Evolutionary conservation across 2,113 vertebrate genomes (phyloP), one percentile per base, ranked within the genome.

Genomic region (Pogona vitticeps): DNA sequence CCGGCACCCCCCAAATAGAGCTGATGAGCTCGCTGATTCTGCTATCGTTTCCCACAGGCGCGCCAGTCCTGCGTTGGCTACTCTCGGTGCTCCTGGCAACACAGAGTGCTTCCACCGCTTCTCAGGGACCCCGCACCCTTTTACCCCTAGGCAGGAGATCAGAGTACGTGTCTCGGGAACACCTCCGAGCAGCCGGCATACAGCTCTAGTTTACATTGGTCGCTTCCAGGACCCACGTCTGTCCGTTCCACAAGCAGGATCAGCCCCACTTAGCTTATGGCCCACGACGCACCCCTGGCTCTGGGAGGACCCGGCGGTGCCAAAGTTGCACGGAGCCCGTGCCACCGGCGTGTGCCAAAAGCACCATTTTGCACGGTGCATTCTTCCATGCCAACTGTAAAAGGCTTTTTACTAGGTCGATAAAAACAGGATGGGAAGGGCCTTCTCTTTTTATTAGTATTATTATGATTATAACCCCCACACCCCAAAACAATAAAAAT

Each of bases 341-440:
- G 3, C 38, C 6, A 18, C n/a, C 26, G 13, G 17, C 21, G 8
- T 72, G 20, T 0, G 21, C 68, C 75, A 71, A 79, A n/a, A 26
- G 9, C 20, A 4, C 26, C 12, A 0, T 28, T 10, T 56, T 13
- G 12, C 23, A 33, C 15, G 0, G n/a, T 52, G 4, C 31, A 3
- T 2, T 63, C 23, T 77, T 83, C 67, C 75, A 56, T 38, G 23
- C 67, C 46, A 3, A 18, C 71, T 61, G 52, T 40, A 65, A 85
- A 73, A 93, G 82, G 81, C 71, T 80, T 90, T 85, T 94, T 84
- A 88, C 88, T 86, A 82, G 76, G 73, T 90, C 68, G 1, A 90
- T 91, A 92, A 89, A 88, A 87, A 58, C 42, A 4, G 42, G 4
- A 15, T 31, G 13, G 61, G 21, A 46, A 46, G 52, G 61, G 40